A percentile compares a stretch with the other conserved stretches of the same genome.
These are phyloP conservation scores for Takifugu ocellatus DNA, from an alignment of 2,797 vertebrate species.

Conservation along the genomic window DNA sequence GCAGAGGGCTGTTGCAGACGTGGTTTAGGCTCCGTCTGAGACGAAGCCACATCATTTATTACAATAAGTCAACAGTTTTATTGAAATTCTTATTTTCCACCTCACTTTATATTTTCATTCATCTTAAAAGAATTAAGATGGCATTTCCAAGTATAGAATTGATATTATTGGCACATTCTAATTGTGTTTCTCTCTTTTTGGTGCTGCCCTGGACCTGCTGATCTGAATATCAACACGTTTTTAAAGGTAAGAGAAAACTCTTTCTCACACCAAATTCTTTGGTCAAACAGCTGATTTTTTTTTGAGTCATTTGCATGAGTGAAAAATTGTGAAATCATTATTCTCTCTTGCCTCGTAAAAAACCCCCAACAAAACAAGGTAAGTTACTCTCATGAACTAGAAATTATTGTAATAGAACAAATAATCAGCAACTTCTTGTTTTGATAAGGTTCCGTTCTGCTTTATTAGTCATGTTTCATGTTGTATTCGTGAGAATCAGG, in stretches of 20 bases:
- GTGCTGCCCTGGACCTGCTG: conserved; percentile 15
- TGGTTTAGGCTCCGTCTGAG: conserved; percentile 38
- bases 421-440: background rate
- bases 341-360: conserved; percentile 6
- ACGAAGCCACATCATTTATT: conserved; percentile 19
- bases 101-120: background rate
- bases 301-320: background rate
- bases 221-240: conserved; percentile 14
- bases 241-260: conserved; percentile 64
- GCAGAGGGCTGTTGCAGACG: conserved; percentile 60
- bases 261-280: background rate
- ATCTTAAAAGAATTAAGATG: background rate
- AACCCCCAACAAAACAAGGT: conserved; percentile 36
- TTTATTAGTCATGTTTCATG: too few relatives aligned
- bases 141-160: background rate
- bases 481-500: too few relatives aligned
- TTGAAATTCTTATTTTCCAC: conserved; percentile 1
- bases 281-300: background rate
- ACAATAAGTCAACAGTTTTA: conserved; percentile 5
- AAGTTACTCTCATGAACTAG: conserved; percentile 22
- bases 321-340: conserved; percentile 14
- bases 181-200: conserved; percentile 30
- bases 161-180: background rate
- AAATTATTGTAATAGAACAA: background rate
- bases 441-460: too few relatives aligned